Evolutionary conservation across 2,113 vertebrate genomes (phyloP), one percentile per base, ranked within the genome.

Genomic region (Pholis gunnellus): DNA sequence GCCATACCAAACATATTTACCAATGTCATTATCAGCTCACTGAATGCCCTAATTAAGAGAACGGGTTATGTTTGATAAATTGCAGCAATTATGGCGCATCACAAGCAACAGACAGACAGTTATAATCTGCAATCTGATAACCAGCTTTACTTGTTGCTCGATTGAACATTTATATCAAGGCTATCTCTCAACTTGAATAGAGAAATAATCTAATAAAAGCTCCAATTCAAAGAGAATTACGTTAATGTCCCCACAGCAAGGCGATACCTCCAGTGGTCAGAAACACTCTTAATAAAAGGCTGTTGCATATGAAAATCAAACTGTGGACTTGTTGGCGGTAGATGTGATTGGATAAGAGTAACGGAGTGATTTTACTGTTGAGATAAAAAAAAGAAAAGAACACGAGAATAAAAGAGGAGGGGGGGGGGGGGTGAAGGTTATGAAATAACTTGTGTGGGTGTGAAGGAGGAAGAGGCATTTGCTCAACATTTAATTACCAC

Each of bases 401-500:
- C 27, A 61, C 73, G 52, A 61, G 66, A 80, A 63, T 14, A 54
- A 85, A 66, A 25, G 54, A 57, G 54, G 48, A 6, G 1, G 6
- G n/a, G 18, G 36, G 5, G 38, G 56, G n/a, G 13, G 61, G 5
- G 5, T 57, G 57, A 81, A 79, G 80, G 80, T 87, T 83, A 82
- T 85, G 40, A 85, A 86, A 90, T 84, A 80, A 65, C 36, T 73
- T 38, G 69, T 87, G 90, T 89, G 83, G 83, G 89, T 69, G 89
- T 75, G 60, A 89, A 59, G 79, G 73, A 85, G 86, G 82, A 78
- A 83, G 77, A 74, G 61, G 78, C 78, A 68, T 89, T 83, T 75
- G 72, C 74, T 85, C 82, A 78, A 85, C 89, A 71, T 90, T 64
- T 84, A 89, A 90, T 93, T 88, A 92, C 57, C 84, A 40, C 81